A percentile compares a stretch with the other conserved stretches of the same genome.
phyloP scores from a whole-genome alignment of 1,140 invertebrate species.

The Chironomus striatipennis region DNA sequence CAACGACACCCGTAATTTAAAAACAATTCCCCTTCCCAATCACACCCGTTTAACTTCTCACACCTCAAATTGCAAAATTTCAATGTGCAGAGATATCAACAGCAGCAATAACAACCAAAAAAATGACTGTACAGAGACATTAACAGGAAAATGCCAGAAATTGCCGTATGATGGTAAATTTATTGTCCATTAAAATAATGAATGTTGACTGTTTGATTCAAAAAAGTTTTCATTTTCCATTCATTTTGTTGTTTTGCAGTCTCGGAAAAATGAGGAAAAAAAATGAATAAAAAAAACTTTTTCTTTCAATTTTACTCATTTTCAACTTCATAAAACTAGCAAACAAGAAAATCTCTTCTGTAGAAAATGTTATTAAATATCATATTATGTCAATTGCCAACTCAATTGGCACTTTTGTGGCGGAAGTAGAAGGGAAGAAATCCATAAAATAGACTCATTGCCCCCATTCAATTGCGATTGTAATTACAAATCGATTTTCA shows the following conservation, averaged over 20 bases:
- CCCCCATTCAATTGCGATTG: too few relatives aligned
- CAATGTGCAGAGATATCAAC: too few relatives aligned
- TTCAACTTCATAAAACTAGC: too few relatives aligned
- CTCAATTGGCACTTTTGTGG: too few relatives aligned
- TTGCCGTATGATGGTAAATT: neutral
- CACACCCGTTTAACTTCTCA: neutral
- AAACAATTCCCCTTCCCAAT: neutral
- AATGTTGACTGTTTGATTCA: neutral
- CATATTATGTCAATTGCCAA: too few relatives aligned
- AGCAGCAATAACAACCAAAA: too few relatives aligned
- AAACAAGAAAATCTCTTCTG: too few relatives aligned
- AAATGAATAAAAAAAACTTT: neutral
- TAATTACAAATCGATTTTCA: constrained; percentile 22
- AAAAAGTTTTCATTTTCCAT: neutral
- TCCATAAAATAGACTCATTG: too few relatives aligned
- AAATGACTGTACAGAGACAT: too few relatives aligned
- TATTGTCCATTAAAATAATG: constrained; percentile 23
- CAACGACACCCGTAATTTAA: neutral
- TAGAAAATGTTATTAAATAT: too few relatives aligned
- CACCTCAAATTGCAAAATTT: neutral
- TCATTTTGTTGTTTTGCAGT: neutral
- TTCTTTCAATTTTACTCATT: neutral
- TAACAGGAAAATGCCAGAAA: neutral
- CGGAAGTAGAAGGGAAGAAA: too few relatives aligned
- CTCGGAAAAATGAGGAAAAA: neutral